Percentiles rank a stretch among this genome's conserved stretches.
phyloP scores from a whole-genome alignment of 1,140 invertebrate genomes.

The Ceratina australensis region DNA sequence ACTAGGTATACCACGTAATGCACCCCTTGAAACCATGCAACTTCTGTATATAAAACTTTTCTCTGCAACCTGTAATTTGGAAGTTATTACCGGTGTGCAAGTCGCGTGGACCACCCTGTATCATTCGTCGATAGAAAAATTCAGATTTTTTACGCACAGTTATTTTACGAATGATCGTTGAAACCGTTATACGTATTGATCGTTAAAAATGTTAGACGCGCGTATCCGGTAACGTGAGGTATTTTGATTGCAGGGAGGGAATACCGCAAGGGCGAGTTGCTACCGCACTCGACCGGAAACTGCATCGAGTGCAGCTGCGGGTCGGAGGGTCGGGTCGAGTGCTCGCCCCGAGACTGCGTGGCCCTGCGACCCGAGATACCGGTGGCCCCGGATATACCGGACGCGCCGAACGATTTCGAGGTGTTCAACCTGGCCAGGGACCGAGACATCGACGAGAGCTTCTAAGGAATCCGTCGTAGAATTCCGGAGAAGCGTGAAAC shows the following conservation, averaged over 20 bases:
- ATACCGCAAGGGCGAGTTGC: constrained; percentile 82
- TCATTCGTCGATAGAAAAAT: no score
- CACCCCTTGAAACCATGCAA: no score
- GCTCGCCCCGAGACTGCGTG: constrained; percentile 82
- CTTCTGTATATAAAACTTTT: no score
- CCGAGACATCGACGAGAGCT: constrained; percentile 71
- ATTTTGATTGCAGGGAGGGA: constrained; percentile 79
- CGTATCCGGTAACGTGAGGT: not conserved
- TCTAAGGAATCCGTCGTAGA: constrained; percentile 59
- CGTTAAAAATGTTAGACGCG: not conserved
- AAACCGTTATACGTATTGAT: no score
- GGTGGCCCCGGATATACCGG: constrained; percentile 67
- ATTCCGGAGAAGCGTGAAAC: not conserved
- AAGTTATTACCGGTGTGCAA: no score
- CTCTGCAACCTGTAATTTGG: no score
- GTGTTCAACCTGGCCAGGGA: constrained; percentile 71
- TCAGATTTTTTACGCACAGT: no score
- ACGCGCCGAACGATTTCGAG: constrained; percentile 70
- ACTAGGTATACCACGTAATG: no score
- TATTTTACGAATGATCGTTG: no score
- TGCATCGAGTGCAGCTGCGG: constrained; percentile 85
- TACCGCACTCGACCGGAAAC: constrained; percentile 85
- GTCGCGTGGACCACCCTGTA: no score
- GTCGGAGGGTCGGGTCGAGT: constrained; percentile 83
- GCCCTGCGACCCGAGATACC: constrained; percentile 76